Evolutionary conservation across 1,140 invertebrate genomes (phyloP).

Genomic region (Brachionus rubens): DNA sequence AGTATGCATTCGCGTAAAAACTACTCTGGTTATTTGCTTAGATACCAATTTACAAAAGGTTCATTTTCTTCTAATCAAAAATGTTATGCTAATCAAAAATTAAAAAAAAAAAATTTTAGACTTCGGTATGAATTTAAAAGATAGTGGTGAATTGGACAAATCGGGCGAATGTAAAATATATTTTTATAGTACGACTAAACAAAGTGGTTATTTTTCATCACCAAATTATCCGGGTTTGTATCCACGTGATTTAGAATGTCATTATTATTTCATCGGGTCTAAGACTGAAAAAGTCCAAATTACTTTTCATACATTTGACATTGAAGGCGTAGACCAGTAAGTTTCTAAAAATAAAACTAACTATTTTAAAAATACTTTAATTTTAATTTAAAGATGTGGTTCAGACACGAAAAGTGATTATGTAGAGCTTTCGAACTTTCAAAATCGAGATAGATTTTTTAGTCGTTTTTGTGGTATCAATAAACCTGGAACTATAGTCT

Average conservation of each 20-base stretch:
- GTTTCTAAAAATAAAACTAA: neutral
- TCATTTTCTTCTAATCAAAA: no score
- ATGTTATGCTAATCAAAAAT: neutral
- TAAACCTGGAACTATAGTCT: constrained; percentile 65
- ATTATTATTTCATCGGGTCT: constrained; percentile 85
- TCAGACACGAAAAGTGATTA: constrained; percentile 82
- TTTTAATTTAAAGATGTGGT: constrained; percentile 69
- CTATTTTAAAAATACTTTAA: neutral
- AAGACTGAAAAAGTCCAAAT: constrained; percentile 84
- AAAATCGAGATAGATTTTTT: constrained; percentile 78
- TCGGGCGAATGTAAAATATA: constrained; percentile 32
- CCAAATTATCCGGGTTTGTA: constrained; percentile 98
- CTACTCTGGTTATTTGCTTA: constrained; percentile 24
- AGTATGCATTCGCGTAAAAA: constrained; percentile 35
- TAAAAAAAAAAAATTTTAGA: constrained; percentile 13
- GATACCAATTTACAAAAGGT: constrained; percentile 41
- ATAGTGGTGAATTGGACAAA: neutral
- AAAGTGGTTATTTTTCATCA: constrained; percentile 81
- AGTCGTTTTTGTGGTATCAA: constrained; percentile 74
- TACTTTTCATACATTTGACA: constrained; percentile 93
- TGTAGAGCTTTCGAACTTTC: constrained; percentile 88
- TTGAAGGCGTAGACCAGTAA: constrained; percentile 69
- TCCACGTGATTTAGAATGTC: constrained; percentile 88
- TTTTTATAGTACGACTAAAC: constrained; percentile 67
- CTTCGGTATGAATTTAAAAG: constrained; percentile 3